These are phyloP conservation scores for Phymatocera aterrima DNA, from an alignment of 2,888 invertebrate genomes.

Conservation along the genomic window DNA sequence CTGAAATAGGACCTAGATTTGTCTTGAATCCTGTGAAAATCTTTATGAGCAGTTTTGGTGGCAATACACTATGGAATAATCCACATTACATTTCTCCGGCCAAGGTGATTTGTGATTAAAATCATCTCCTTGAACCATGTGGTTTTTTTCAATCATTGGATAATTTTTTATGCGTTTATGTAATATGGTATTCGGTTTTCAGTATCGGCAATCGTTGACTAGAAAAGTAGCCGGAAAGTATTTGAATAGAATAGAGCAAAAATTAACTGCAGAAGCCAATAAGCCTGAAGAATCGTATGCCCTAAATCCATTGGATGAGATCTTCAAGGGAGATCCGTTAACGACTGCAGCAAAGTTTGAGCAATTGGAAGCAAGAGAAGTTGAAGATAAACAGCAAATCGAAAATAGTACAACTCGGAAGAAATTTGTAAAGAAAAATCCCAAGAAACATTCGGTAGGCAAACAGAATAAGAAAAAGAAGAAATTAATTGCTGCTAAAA, in stretches of 20 bases:
- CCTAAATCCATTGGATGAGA: slow-evolving; percentile 84
- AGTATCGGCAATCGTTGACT: slow-evolving; percentile 84
- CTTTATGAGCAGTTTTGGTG: slow-evolving; percentile 96
- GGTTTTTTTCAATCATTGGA: background rate
- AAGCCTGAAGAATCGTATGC: slow-evolving; percentile 85
- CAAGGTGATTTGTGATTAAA: slow-evolving; percentile 75
- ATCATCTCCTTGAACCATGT: background rate
- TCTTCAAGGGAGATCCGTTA: slow-evolving; percentile 83
- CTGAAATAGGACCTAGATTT: slow-evolving; percentile 95
- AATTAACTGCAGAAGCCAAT: slow-evolving; percentile 84
- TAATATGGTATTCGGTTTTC: slow-evolving; percentile 57
- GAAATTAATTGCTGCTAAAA: slow-evolving; percentile 70
- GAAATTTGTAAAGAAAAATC: slow-evolving; percentile 53
- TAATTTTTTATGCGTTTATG: background rate
- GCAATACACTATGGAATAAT: slow-evolving; percentile 95
- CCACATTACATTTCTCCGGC: slow-evolving; percentile 93
- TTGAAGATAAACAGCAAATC: slow-evolving; percentile 26
- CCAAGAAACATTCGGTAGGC: slow-evolving; percentile 62
- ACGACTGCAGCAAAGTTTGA: slow-evolving; percentile 78
- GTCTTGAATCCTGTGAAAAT: slow-evolving; percentile 93
- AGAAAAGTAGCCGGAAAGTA: slow-evolving; percentile 86
- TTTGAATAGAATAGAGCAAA: slow-evolving; percentile 87
- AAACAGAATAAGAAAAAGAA: slow-evolving; percentile 60
- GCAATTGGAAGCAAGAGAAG: slow-evolving; percentile 62
- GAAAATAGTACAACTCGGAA: slow-evolving; percentile 57